Evolutionary conservation across 2,113 vertebrate species (phyloP), one percentile per base, ranked within the genome.

Genomic region (Cyrtonyx montezumae): DNA sequence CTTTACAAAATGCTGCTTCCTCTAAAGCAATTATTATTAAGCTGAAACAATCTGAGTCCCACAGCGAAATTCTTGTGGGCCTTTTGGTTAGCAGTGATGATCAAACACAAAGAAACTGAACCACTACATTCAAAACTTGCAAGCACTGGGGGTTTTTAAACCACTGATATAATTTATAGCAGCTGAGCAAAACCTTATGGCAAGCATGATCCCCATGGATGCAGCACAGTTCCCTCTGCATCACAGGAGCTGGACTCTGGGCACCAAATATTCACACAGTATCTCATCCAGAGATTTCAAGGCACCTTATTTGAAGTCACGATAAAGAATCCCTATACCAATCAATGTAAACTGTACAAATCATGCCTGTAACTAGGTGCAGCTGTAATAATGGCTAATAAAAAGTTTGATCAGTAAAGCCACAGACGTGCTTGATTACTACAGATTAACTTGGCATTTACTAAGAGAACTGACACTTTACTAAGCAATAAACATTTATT

Each of bases 11-110:
- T n/a, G 59, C 49, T 4, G 4, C 1, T 1, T 51, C 45, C 55
- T 73, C 78, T 65, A 82, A 79, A 92, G 94, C 59, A 53, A 92
- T 92, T 82, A 89, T n/a, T 93, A 93, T 82, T 87, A 87, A 82
- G 58, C 45, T 82, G 74, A 82, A 94, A 92, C 91, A 95, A 8
- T 77, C 66, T 15, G 68, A 87, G 59, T 70, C 85, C 84, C 85
- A 59, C 65, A 67, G 68, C 53, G 55, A 90, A 94, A 93, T 28
- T 90, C 21, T 77, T 82, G 79, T 69, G 90, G 71, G 71, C 91
- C 82, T 77, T 90, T 19, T 45, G 37, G 70, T 87, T 84, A 84
- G 84, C 70, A 82, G 32, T 9, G 37, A 79, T 53, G 75, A 95
- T 66, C 92, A 82, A 93, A 89, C 0, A 13, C 63, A 79, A 91